These are phyloP conservation scores for Hetaerina americana DNA, from an alignment of 1,140 invertebrate genomes.

Conservation along the genomic window DNA sequence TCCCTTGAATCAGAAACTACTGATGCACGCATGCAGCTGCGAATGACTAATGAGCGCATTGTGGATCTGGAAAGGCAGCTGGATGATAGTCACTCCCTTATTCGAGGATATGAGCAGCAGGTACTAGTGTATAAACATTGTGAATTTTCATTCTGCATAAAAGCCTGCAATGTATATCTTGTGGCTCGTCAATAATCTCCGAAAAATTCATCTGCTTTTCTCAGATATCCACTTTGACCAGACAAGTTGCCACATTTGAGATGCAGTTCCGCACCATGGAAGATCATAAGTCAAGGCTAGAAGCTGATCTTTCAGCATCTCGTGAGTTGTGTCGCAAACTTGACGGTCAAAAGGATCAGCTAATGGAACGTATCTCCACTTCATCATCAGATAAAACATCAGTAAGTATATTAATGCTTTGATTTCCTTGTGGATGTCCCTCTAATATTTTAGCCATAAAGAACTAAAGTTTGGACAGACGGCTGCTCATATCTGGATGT, in stretches of 20 bases:
- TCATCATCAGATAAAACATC: constrained; percentile 26
- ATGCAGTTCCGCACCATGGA: constrained; percentile 31
- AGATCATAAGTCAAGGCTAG: constrained; percentile 26
- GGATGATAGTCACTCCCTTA: constrained; percentile 33
- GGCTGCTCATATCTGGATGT: background rate
- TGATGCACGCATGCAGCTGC: constrained; percentile 39
- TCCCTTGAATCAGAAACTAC: constrained; percentile 53
- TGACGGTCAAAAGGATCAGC: constrained; percentile 36
- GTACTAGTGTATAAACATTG: constrained; percentile 22
- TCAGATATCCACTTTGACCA: constrained; percentile 38
- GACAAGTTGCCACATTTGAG: constrained; percentile 37
- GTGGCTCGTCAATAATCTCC: background rate
- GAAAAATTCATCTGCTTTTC: constrained; percentile 8
- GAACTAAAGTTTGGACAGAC: background rate
- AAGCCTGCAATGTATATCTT: constrained; percentile 5
- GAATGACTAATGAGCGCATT: constrained; percentile 34
- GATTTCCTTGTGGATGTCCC: background rate
- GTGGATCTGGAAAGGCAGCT: constrained; percentile 36
- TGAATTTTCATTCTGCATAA: background rate
- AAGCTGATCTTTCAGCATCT: constrained; percentile 32
- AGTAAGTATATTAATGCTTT: constrained; percentile 25
- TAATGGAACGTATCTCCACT: constrained; percentile 28
- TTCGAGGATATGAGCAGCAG: constrained; percentile 39
- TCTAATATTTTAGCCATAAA: background rate
- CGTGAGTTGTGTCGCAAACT: constrained; percentile 37